A percentile compares a stretch with the other conserved stretches of the same genome.
Conservation (phyloP, 2,797 vertebrate genomes). For the Melanotaenia pygmaea region DNA sequence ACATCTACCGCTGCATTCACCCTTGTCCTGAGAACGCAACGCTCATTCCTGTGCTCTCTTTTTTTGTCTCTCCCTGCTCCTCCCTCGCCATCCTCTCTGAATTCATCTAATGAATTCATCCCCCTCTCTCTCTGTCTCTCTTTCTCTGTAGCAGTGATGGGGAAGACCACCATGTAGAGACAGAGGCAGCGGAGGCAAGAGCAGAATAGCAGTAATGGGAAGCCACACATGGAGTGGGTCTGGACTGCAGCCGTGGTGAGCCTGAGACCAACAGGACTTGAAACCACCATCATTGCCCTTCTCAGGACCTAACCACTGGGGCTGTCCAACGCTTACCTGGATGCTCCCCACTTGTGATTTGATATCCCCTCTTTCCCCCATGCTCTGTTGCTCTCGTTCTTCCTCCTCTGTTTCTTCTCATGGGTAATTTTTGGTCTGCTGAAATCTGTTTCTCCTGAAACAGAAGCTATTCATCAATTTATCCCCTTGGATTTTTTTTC, state of each 20-base stretch:
- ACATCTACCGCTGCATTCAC: constrained; percentile 66
- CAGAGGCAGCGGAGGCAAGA: constrained; percentile 77
- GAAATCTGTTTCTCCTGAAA: constrained; percentile 55
- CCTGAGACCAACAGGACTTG: constrained; percentile 71
- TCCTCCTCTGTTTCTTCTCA: constrained; percentile 65
- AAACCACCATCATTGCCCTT: constrained; percentile 66
- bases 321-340: constrained; percentile 79
- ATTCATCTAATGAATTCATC: constrained; percentile 52
- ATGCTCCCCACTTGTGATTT: constrained; percentile 72
- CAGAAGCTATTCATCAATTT: constrained; percentile 54
- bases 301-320: constrained; percentile 81
- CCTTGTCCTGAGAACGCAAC: constrained; percentile 64
- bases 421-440: constrained; percentile 60
- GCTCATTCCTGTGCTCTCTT: constrained; percentile 64
- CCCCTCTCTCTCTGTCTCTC: constrained; percentile 41
- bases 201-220: constrained; percentile 88
- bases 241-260: constrained; percentile 94
- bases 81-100: constrained; percentile 62
- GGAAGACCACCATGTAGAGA: constrained; percentile 96
- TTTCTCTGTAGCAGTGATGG: constrained; percentile 86
- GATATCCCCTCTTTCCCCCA: constrained; percentile 67
- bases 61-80: constrained; percentile 52
- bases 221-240: constrained; percentile 90
- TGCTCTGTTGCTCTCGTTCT: constrained; percentile 61
- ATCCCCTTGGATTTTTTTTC: constrained; percentile 32